Conservation (phyloP, 2,797 vertebrate species). For the Fratercula arctica region DNA sequence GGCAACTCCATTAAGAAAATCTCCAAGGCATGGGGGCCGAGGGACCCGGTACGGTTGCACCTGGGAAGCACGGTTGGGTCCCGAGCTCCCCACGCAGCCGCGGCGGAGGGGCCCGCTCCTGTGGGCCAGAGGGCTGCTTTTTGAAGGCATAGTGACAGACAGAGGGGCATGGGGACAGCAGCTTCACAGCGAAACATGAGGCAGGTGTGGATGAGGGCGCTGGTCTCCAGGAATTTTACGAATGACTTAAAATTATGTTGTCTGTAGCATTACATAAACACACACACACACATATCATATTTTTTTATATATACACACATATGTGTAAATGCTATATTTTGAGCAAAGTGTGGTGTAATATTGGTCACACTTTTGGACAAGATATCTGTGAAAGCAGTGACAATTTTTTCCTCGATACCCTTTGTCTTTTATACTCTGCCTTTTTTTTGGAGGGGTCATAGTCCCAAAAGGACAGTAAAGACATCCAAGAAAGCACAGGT, state of each 20-base stretch:
- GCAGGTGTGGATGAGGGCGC: not conserved
- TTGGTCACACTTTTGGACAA: not conserved
- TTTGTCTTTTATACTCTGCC: not conserved
- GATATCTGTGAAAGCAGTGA: not conserved
- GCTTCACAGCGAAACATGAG: accelerated
- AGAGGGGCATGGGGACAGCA: not conserved
- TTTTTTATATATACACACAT: not conserved
- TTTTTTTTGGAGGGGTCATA: not conserved
- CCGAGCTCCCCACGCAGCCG: accelerated
- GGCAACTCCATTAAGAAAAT: not conserved
- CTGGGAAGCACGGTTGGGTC: accelerated
- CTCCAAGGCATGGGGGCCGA: not conserved
- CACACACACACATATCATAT: not conserved
- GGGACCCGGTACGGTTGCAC: not conserved
- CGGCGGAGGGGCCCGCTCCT: not conserved
- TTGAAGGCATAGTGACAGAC: too few relatives aligned
- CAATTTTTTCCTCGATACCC: accelerated
- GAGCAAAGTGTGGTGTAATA: not conserved
- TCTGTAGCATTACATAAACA: not conserved
- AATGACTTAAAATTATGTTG: not conserved
- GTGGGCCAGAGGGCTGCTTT: not conserved
- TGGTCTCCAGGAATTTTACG: not conserved
- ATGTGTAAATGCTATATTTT: not conserved
- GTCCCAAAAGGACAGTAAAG: not conserved
- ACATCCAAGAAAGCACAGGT: not conserved